Evolutionary conservation across 2,888 invertebrate species (phyloP).

Genomic region (Temnothorax rugatulus): DNA sequence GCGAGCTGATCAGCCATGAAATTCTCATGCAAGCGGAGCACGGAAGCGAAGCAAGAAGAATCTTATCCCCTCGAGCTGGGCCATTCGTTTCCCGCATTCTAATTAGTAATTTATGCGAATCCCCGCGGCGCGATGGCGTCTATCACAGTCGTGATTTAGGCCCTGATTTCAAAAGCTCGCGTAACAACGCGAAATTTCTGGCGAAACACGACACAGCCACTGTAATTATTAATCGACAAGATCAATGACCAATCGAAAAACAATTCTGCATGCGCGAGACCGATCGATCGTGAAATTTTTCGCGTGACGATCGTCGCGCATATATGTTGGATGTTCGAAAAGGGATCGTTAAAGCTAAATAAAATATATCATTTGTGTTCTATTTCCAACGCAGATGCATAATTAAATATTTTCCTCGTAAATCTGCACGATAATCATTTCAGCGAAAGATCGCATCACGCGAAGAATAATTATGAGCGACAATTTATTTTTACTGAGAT

Average conservation of each 20-base stretch:
- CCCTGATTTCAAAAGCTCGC: neutral
- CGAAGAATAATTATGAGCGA: neutral
- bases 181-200: slow-evolving; percentile 22
- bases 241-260: neutral
- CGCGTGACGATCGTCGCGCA: neutral
- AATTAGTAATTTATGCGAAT: slow-evolving; percentile 46
- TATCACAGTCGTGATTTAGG: neutral
- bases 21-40: slow-evolving; percentile 5
- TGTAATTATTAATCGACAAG: slow-evolving; percentile 24
- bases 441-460: neutral
- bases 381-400: neutral
- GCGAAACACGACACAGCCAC: neutral
- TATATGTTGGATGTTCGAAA: neutral
- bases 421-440: neutral
- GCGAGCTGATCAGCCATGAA: neutral
- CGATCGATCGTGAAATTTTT: slow-evolving; percentile 30
- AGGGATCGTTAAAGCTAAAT: slow-evolving; percentile 16
- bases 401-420: neutral
- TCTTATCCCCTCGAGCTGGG: neutral
- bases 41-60: slow-evolving; percentile 15
- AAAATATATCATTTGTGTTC: neutral
- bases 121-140: neutral
- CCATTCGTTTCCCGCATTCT: slow-evolving; percentile 14
- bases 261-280: neutral
- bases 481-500: neutral